Evolutionary conservation across 2,797 vertebrate genomes (phyloP).

Genomic region (Acipenser transmontanus): DNA sequence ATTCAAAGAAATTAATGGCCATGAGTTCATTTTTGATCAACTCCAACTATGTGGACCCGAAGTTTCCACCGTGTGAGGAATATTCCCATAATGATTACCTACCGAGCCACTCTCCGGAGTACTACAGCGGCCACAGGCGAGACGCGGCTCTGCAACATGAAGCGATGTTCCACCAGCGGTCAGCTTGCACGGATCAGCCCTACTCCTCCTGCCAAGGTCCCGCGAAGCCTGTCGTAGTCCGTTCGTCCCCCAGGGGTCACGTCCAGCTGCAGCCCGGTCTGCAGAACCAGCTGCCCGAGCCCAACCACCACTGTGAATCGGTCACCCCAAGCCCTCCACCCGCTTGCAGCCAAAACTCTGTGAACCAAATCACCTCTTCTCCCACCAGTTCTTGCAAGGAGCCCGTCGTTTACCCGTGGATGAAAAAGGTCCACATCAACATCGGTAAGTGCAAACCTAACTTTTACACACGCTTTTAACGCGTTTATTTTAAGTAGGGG

Average conservation of each 20-base stretch:
- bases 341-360: slow-evolving; percentile 74
- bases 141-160: slow-evolving; percentile 79
- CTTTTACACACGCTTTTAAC: slow-evolving; percentile 40
- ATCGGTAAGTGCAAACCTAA: slow-evolving; percentile 76
- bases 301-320: slow-evolving; percentile 67
- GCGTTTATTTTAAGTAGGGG: slow-evolving; percentile 55
- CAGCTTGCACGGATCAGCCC: slow-evolving; percentile 73
- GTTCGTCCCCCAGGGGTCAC: slow-evolving; percentile 67
- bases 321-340: slow-evolving; percentile 76
- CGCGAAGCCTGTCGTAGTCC: slow-evolving; percentile 65
- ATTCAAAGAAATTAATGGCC: slow-evolving; percentile 93
- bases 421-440: slow-evolving; percentile 96
- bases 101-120: slow-evolving; percentile 87
- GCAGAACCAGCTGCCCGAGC: slow-evolving; percentile 52
- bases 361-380: slow-evolving; percentile 63
- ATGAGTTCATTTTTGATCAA: slow-evolving; percentile 99
- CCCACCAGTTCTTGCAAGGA: slow-evolving; percentile 65
- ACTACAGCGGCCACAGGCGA: slow-evolving; percentile 84
- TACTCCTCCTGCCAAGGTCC: slow-evolving; percentile 75
- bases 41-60: slow-evolving; percentile 98
- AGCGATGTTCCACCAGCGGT: slow-evolving; percentile 74
- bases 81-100: slow-evolving; percentile 97
- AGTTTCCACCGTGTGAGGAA: slow-evolving; percentile 96
- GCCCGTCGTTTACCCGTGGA: slow-evolving; percentile 95
- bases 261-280: slow-evolving; percentile 38